phyloP scores from a whole-genome alignment of 2,113 vertebrate species.

The Alouatta palliata region DNA sequence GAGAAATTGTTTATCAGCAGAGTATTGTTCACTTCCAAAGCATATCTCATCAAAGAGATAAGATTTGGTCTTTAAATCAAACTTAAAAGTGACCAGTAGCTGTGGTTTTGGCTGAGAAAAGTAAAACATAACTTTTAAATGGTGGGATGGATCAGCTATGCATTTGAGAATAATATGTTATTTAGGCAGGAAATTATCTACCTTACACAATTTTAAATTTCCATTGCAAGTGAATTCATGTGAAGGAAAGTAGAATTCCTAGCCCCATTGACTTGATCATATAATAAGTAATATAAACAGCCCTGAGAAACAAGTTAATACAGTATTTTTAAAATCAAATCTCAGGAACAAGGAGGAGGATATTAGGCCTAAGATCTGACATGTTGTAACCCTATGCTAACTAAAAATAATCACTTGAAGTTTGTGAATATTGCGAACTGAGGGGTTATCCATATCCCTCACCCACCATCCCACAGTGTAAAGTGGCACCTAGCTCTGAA shows the following conservation, averaged over 20 bases:
- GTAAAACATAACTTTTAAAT: neutral
- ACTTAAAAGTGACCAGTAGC: neutral
- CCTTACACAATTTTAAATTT: neutral
- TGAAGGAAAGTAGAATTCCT: neutral
- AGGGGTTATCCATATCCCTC: neutral
- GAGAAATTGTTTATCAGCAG: neutral
- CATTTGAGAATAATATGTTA: neutral
- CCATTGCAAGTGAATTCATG: neutral
- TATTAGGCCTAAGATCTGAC: neutral
- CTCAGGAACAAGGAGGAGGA: neutral
- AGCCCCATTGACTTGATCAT: neutral
- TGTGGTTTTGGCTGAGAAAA: constrained; percentile 6
- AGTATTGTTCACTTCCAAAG: neutral
- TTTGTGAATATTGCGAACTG: neutral
- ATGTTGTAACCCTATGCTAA: neutral
- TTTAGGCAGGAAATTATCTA: neutral
- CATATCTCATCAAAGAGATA: constrained; percentile 1
- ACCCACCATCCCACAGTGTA: neutral
- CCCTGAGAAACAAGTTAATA: neutral
- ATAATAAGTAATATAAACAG: neutral
- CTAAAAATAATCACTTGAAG: neutral
- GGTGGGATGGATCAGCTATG: neutral
- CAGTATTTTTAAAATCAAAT: constrained; percentile 29
- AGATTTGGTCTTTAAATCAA: constrained; percentile 46
- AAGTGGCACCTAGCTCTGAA: neutral